These are phyloP conservation scores for Acanthurus leucopareius DNA, from an alignment of 2,797 vertebrate species.

Conservation along the genomic window DNA sequence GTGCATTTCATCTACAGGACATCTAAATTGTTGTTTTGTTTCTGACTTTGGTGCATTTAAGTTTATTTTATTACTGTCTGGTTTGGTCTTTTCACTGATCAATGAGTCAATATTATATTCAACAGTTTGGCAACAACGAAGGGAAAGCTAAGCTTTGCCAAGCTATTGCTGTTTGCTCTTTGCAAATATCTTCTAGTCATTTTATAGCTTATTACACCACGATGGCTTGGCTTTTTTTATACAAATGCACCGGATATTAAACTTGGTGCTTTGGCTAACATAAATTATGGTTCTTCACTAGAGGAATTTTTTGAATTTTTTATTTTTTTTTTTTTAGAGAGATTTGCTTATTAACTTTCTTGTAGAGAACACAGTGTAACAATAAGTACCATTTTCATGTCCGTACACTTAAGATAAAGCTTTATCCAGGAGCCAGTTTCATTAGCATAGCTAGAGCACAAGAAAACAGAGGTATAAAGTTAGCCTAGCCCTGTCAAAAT, in stretches of 20 bases:
- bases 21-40: background rate
- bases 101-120: background rate
- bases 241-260: no score
- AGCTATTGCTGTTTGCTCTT: slow-evolving; percentile 30
- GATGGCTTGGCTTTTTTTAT: slow-evolving; percentile 25
- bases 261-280: background rate
- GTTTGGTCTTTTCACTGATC: background rate
- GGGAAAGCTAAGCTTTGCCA: background rate
- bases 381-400: background rate
- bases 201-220: slow-evolving; percentile 5
- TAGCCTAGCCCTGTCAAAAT: background rate
- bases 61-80: slow-evolving; percentile 9
- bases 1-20: slow-evolving; percentile 3
- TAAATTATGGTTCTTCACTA: background rate
- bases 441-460: slow-evolving; percentile 9
- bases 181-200: slow-evolving; percentile 5
- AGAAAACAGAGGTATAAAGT: background rate
- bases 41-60: background rate
- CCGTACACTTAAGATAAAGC: background rate
- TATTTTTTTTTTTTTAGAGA: slow-evolving; percentile 8
- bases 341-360: background rate
- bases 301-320: slow-evolving; percentile 25
- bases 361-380: background rate
- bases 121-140: background rate
- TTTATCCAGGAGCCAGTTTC: background rate